Evolutionary conservation across 2,797 vertebrate genomes (phyloP), one percentile per base, ranked within the genome.

Genomic region (Bradypodion pumilum): DNA sequence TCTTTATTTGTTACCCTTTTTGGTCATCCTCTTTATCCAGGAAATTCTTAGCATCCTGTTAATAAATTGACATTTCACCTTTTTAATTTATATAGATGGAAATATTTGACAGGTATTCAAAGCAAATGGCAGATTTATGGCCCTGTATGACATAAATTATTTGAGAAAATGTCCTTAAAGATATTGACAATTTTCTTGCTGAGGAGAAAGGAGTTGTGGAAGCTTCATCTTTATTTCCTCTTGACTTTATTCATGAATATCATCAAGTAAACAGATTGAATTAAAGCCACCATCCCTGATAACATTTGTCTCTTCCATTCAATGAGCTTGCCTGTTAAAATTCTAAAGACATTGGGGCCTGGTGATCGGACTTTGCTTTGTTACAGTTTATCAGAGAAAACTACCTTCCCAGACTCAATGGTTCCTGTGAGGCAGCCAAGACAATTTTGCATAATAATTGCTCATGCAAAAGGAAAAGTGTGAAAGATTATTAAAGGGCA

Each of bases 371-470:
- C 75, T 92, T 81, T 65, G 77, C 78, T 82, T 89, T 32, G 27
- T 86, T 93, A 74, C 82, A 86, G 63, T 90, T 89, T 68, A 83
- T 86, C 80, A 87, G 69, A 90, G 86, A 89, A 92, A 82, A 87
- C 81, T 59, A 80, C 8, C 3, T 23, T 86, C 83, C 84, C 86
- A 92, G 69, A 91, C 72, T 86, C 75, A 89, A 52, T 81, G 73
- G n/a, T 83, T 92, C 80, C 72, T 92, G 77, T 83, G 80, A 1
- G 8, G 74, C 74, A 81, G 79, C 46, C 1, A 1, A 84, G 70
- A 74, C 29, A 35, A 60, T 89, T 27, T 60, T 82, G 9, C 87
- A 91, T 90, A 89, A 87, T 59, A 84, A 82, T n/a, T 27, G 3
- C 4, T 73, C 1, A 19, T 83, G 40, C 80, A 89, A 81, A 52